Evolutionary conservation across 1,140 invertebrate genomes (phyloP), one percentile per base, ranked within the genome.

Genomic region (Aphis gossypii): DNA sequence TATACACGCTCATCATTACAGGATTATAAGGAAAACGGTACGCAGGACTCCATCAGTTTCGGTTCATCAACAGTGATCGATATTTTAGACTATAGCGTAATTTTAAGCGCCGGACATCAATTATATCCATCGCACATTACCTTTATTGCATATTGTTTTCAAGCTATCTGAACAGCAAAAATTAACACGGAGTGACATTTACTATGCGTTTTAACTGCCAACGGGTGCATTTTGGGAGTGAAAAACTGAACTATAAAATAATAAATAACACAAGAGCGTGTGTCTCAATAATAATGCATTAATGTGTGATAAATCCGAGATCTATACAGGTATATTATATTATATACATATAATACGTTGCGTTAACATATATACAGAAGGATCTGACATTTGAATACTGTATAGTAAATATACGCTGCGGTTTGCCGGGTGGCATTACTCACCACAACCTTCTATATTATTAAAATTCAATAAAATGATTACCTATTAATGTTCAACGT

Each of bases 401-500:
- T 41, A 41, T 41, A 41, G 38, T 41, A 41, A 41, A 11, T 51
- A 86, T 44, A 86, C 4, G 30, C 86, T 51, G 46, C 30, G 86
- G 86, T 87, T 87, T 87, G 14, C 30, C 86, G 30, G 86, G n/a
- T 35, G 30, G 38, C 14, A 87, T 87, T 46, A 87, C 30, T 87
- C 46, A 87, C 44, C 86, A 48, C 86, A 87, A 87, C 86, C 86
- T 51, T 87, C 86, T 87, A 87, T 21, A 87, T 9, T 44, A 86
- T 30, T 46, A 44, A 44, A 48, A 48, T 21, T 18, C 44, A 48
- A 87, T 87, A 87, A 87, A 87, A 87, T 87, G 84, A 87, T 87
- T 46, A 87, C 60, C 30, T 76, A 76, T n/a, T 87, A 48, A 18
- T 87, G 46, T 87, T n/a, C 9, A 41, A 18, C 44, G 44, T 14